These are phyloP conservation scores for Andinoacara biseriatus DNA, from an alignment of 2,113 vertebrate genomes.

Conservation along the genomic window DNA sequence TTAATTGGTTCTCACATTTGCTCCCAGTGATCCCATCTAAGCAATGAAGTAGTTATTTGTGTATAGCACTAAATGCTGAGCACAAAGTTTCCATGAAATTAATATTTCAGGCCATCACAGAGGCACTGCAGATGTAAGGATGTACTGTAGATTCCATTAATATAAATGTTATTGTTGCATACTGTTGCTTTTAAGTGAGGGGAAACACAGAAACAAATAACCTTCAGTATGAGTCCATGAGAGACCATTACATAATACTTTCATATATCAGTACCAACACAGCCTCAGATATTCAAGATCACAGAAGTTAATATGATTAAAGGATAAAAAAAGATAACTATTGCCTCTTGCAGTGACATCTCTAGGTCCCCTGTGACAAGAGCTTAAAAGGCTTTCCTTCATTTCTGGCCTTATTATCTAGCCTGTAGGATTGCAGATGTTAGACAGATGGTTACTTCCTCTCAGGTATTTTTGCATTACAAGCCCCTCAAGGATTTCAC, in stretches of 20 bases:
- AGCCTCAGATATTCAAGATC: background rate
- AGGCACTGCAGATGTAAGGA: background rate
- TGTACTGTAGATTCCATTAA: constrained; percentile 30
- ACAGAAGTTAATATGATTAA: background rate
- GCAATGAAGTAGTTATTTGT: background rate
- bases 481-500: constrained; percentile 13
- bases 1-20: constrained; percentile 35
- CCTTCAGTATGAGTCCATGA: background rate
- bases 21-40: constrained; percentile 9
- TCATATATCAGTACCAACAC: background rate
- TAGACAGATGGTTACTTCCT: constrained; percentile 10
- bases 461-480: constrained; percentile 4
- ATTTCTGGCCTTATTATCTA: background rate
- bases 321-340: constrained; percentile 5
- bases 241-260: background rate
- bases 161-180: constrained; percentile 39
- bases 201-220: constrained; percentile 3
- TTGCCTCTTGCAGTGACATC: background rate
- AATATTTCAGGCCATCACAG: constrained; percentile 43
- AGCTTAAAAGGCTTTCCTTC: background rate
- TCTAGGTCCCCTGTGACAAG: background rate
- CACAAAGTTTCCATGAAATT: constrained; percentile 23
- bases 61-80: constrained; percentile 16
- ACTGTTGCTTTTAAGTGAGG: constrained; percentile 11
- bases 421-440: constrained; percentile 1